phyloP scores from a whole-genome alignment of 1,140 invertebrate species.

The Drosophila asahinai region DNA sequence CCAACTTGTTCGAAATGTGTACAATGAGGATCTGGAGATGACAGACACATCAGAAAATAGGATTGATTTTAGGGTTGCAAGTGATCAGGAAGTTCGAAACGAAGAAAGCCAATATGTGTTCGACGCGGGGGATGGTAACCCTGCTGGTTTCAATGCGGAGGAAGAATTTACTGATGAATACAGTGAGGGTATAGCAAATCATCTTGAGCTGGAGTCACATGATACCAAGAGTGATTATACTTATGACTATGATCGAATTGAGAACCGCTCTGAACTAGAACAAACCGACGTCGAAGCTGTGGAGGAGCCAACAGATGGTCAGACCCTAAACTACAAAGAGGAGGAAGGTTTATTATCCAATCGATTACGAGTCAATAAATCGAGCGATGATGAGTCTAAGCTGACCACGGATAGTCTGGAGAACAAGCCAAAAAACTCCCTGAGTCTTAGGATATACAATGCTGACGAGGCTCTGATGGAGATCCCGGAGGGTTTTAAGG shows the following conservation, averaged over 20 bases:
- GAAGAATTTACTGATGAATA: not conserved
- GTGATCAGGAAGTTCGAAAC: not conserved
- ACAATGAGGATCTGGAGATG: not conserved
- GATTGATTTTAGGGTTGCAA: not conserved
- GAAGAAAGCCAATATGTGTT: not conserved
- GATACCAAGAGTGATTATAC: not conserved
- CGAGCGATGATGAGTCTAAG: not conserved
- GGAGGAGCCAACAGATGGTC: not conserved
- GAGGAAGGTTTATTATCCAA: not conserved
- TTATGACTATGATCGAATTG: not conserved
- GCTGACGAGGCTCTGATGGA: constrained; percentile 33
- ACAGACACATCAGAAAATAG: not conserved
- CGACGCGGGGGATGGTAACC: not conserved
- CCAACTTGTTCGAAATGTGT: not conserved
- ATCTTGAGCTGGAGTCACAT: not conserved
- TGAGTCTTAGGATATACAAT: constrained; percentile 33
- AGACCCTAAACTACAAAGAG: not conserved
- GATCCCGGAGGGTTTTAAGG: constrained; percentile 16
- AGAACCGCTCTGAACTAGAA: not conserved
- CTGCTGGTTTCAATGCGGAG: too few species aligned
- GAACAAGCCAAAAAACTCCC: not conserved
- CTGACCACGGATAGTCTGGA: not conserved
- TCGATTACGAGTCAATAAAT: too few species aligned
- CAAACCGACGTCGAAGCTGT: not conserved
- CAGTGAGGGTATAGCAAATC: not conserved